phyloP scores from a whole-genome alignment of 2,113 vertebrate genomes.

The Tachysurus vachellii region DNA sequence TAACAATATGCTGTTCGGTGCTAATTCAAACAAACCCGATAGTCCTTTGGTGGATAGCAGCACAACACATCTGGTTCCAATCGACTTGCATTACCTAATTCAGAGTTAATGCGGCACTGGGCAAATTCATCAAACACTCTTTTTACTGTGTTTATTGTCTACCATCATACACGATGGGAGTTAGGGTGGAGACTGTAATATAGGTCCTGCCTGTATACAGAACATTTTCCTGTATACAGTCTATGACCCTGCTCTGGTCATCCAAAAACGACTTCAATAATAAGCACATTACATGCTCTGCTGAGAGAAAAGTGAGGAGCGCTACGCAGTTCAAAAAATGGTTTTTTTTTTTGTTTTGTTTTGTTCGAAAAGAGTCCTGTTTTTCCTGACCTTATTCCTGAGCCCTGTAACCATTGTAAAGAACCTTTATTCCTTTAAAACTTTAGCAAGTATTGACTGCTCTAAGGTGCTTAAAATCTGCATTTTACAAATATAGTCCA shows the following conservation, averaged over 20 bases:
- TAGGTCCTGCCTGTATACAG: conserved; percentile 57
- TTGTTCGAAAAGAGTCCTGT: conserved; percentile 67
- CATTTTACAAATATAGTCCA: background rate
- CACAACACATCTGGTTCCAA: conserved; percentile 49
- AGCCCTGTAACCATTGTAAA: conserved; percentile 22
- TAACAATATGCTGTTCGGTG: conserved; percentile 31
- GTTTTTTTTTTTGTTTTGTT: conserved; percentile 58
- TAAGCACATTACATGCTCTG: conserved; percentile 66
- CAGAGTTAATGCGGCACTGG: conserved; percentile 29
- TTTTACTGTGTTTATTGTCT: conserved; percentile 42
- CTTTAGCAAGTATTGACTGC: background rate
- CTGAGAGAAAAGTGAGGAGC: conserved; percentile 63
- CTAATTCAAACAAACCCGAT: conserved; percentile 41
- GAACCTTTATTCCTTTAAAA: background rate
- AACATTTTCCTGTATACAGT: conserved; percentile 57
- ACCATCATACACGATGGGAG: conserved; percentile 35
- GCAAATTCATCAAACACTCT: conserved; percentile 49
- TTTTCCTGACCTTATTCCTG: conserved; percentile 50
- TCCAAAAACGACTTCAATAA: conserved; percentile 66
- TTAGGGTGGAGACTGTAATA: conserved; percentile 50
- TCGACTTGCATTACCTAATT: conserved; percentile 49
- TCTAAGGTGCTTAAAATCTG: background rate
- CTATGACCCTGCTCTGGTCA: conserved; percentile 52
- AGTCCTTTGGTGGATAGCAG: conserved; percentile 31
- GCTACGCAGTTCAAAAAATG: conserved; percentile 69